Percentiles rank a stretch among this genome's conserved stretches.
phyloP scores from a whole-genome alignment of 2,113 vertebrate genomes.

The Myanophis thanlyinensis region DNA sequence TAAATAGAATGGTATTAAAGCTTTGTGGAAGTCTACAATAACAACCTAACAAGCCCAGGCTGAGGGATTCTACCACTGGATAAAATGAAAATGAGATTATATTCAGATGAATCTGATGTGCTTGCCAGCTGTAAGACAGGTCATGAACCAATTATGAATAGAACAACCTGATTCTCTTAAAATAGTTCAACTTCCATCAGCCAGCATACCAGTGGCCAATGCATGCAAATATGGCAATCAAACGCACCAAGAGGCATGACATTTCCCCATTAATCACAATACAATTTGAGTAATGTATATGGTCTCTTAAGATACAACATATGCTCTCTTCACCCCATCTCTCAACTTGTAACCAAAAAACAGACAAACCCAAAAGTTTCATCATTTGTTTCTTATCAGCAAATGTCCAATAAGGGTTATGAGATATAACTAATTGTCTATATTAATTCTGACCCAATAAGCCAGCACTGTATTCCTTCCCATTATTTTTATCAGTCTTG shows the following conservation, averaged over 20 bases:
- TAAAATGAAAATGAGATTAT: not conserved
- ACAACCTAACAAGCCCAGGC: not conserved
- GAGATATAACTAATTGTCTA: not conserved
- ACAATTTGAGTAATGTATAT: not conserved
- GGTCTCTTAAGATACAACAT: not conserved
- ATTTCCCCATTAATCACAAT: not conserved
- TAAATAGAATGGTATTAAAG: not conserved
- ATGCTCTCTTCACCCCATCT: not conserved
- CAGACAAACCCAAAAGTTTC: not conserved
- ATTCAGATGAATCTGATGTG: not conserved
- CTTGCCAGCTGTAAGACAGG: not conserved
- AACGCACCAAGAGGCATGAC: not conserved
- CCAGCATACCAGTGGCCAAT: not conserved
- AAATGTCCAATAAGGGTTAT: not conserved
- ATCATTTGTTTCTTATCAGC: not conserved
- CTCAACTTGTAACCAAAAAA: not conserved
- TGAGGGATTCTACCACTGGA: not conserved
- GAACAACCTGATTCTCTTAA: not conserved
- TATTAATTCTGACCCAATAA: not conserved
- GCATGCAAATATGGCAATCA: not conserved
- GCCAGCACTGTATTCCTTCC: not conserved
- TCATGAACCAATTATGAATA: not conserved
- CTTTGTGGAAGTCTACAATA: not conserved
- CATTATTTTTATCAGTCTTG: not conserved
- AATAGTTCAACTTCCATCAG: not conserved